Conservation (phyloP, 1,140 invertebrate species). For the Tetragonula clypearis region DNA sequence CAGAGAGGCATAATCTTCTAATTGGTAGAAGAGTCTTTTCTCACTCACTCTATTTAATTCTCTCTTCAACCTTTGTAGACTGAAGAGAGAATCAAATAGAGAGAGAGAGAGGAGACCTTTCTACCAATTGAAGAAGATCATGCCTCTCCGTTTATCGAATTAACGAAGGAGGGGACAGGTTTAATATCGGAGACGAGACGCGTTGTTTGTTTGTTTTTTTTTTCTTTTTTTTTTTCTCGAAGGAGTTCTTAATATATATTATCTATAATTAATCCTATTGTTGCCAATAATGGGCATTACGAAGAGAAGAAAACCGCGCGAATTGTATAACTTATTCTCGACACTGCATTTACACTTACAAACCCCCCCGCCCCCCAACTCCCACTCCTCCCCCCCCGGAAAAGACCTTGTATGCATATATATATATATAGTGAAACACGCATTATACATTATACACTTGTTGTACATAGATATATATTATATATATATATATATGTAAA, state of each 20-base stretch:
- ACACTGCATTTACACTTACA: constrained; percentile 66
- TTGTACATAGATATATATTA: constrained; percentile 70
- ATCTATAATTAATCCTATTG: constrained; percentile 80
- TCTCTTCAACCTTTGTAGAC: background rate
- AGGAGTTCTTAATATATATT: constrained; percentile 78
- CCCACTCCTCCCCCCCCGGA: constrained; percentile 23
- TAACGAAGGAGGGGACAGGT: constrained; percentile 54
- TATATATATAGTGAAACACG: constrained; percentile 51
- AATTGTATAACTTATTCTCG: constrained; percentile 76
- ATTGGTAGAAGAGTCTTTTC: background rate
- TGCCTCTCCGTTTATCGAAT: too few relatives aligned
- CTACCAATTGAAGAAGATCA: too few relatives aligned
- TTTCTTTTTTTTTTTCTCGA: constrained; percentile 12
- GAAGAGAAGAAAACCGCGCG: constrained; percentile 71
- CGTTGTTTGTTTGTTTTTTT: background rate
- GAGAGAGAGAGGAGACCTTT: constrained; percentile 11
- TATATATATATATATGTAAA: constrained; percentile 52
- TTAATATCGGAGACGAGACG: constrained; percentile 4
- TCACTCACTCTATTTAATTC: too few relatives aligned
- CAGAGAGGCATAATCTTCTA: constrained; percentile 9
- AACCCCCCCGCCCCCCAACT: background rate
- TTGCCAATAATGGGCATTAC: constrained; percentile 82
- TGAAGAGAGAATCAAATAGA: background rate
- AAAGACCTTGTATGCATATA: constrained; percentile 54
- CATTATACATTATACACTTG: constrained; percentile 67